A percentile compares a stretch with the other conserved stretches of the same genome.
phyloP scores from a whole-genome alignment of 2,888 invertebrate species.

The Antitype chi region DNA sequence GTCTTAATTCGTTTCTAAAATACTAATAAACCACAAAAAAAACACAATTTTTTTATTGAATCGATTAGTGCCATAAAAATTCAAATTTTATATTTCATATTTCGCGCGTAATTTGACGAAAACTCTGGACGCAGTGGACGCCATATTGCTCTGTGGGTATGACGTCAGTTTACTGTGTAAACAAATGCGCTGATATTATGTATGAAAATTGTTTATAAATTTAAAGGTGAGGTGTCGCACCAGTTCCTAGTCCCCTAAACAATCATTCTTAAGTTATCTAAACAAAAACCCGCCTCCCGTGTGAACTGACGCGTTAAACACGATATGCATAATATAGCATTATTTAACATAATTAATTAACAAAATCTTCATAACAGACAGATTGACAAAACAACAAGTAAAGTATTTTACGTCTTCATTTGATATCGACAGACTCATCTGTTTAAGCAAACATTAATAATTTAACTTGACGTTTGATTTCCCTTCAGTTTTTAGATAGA shows the following conservation, averaged over 20 bases:
- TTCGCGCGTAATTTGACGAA: too few relatives aligned
- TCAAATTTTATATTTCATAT: too few relatives aligned
- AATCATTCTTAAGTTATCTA: not conserved
- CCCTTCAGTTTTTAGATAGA: conserved; percentile 79
- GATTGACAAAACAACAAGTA: conserved; percentile 88
- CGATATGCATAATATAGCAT: conserved; percentile 88
- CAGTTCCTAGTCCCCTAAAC: not conserved
- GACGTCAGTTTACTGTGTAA: too few relatives aligned
- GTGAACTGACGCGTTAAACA: conserved; percentile 82
- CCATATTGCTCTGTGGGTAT: too few relatives aligned
- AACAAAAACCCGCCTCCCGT: conserved; percentile 57
- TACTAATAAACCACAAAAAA: too few relatives aligned
- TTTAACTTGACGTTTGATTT: conserved; percentile 84
- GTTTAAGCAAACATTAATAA: conserved; percentile 87
- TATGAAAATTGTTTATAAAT: too few relatives aligned
- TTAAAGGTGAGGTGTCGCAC: not conserved
- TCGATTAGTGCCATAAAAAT: too few relatives aligned
- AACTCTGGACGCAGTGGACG: too few relatives aligned
- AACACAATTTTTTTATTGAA: too few relatives aligned
- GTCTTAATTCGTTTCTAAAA: too few relatives aligned
- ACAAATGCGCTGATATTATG: too few relatives aligned
- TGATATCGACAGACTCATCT: conserved; percentile 86
- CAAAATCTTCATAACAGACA: conserved; percentile 73
- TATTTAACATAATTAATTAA: conserved; percentile 89
- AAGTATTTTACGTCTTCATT: conserved; percentile 82